Conservation (phyloP, 2,113 vertebrate species). For the Siniperca knerii region DNA sequence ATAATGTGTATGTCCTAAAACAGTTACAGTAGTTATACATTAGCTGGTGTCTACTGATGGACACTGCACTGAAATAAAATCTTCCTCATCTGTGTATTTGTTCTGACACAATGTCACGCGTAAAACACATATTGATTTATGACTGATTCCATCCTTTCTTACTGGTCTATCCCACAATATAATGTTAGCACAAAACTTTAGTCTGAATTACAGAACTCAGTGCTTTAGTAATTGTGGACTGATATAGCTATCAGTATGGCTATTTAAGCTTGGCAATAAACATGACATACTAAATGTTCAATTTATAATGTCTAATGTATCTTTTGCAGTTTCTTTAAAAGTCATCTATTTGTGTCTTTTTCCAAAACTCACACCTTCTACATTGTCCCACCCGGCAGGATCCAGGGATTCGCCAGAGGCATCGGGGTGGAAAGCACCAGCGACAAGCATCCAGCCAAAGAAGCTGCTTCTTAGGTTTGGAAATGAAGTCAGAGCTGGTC, state of each 20-base stretch:
- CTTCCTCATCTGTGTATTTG: background rate
- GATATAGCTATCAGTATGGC: background rate
- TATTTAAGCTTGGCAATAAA: background rate
- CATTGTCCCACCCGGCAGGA: background rate
- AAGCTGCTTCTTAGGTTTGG: constrained; percentile 87
- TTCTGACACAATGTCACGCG: background rate
- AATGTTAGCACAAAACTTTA: background rate
- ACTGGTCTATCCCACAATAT: background rate
- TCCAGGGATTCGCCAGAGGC: constrained; percentile 42
- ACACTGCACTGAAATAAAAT: background rate
- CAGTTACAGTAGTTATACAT: background rate
- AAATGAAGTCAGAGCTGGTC: constrained; percentile 84
- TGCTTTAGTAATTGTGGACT: background rate
- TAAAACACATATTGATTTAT: background rate
- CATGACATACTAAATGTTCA: background rate
- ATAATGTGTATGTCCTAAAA: background rate
- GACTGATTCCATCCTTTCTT: background rate
- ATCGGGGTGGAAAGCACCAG: constrained; percentile 13
- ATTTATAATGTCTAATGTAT: background rate
- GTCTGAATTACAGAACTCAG: background rate
- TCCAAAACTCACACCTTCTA: background rate
- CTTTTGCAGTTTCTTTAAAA: background rate
- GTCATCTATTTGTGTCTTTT: background rate
- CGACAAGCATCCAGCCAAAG: constrained; percentile 74
- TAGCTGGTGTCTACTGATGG: background rate